These are phyloP conservation scores for Leucoraja ocellata DNA, from an alignment of 2,797 vertebrate species.

Conservation along the genomic window DNA sequence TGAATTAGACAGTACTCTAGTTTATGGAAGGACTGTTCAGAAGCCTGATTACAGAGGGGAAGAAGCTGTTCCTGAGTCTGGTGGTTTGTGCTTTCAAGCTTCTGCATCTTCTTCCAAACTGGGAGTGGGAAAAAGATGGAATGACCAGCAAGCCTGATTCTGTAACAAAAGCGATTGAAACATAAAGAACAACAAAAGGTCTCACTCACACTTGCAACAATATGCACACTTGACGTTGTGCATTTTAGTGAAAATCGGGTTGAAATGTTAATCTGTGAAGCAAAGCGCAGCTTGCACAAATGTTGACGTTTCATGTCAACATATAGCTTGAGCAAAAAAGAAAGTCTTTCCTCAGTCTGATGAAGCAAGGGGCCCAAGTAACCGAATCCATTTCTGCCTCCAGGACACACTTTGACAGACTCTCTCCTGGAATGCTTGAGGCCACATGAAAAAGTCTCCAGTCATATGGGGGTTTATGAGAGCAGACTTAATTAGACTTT, in stretches of 20 bases:
- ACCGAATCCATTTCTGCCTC: conserved; percentile 13
- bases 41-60: too few relatives aligned
- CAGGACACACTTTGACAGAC: neutral
- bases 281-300: neutral
- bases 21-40: too few relatives aligned
- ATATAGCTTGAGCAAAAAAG: neutral
- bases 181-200: too few relatives aligned
- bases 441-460: conserved; percentile 21
- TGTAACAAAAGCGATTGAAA: neutral
- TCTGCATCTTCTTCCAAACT: too few relatives aligned
- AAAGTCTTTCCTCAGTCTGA: neutral
- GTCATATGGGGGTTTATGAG: conserved; percentile 24
- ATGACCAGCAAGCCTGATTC: too few relatives aligned
- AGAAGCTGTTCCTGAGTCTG: too few relatives aligned
- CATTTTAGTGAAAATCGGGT: too few relatives aligned
- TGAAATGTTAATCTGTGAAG: neutral
- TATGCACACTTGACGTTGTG: neutral
- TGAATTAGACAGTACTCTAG: too few relatives aligned
- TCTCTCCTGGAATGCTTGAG: conserved; percentile 17
- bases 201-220: too few relatives aligned
- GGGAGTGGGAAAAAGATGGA: too few relatives aligned
- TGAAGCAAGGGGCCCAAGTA: neutral
- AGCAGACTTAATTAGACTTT: conserved; percentile 18
- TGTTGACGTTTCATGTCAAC: neutral
- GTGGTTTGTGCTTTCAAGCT: too few relatives aligned